These are phyloP conservation scores for Onychomys torridus DNA, from an alignment of 2,797 vertebrate genomes.

Conservation along the genomic window DNA sequence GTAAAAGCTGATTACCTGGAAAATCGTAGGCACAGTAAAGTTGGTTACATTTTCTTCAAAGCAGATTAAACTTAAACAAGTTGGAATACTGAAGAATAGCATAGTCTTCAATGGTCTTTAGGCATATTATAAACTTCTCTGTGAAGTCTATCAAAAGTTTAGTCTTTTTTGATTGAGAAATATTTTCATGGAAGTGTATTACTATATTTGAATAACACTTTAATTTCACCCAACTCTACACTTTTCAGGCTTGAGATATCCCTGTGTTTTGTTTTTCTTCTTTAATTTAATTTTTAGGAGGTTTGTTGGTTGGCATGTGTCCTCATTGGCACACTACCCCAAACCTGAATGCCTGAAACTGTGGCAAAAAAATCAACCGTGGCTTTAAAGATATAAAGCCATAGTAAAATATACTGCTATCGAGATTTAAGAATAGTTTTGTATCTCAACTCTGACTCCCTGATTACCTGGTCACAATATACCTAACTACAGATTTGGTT, in stretches of 20 bases:
- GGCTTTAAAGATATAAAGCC: not conserved
- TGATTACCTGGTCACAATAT: not conserved
- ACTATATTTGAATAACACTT: not conserved
- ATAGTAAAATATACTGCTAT: not conserved
- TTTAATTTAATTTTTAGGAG: not conserved
- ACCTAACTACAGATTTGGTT: not conserved
- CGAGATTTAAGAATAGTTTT: not conserved
- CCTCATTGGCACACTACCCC: not conserved
- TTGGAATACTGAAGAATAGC: not conserved
- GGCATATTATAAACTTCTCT: not conserved
- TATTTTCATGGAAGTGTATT: not conserved
- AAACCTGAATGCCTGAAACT: not conserved
- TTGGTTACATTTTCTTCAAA: not conserved
- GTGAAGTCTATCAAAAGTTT: not conserved
- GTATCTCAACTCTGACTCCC: not conserved
- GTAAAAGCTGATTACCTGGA: not conserved
- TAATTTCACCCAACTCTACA: too few relatives aligned
- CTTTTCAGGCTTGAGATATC: not conserved
- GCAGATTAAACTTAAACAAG: not conserved
- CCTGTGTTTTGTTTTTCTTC: not conserved
- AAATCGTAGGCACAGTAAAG: not conserved
- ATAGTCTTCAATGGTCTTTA: not conserved
- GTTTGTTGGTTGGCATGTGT: not conserved
- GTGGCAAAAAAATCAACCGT: not conserved
- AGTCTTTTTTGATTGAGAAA: not conserved